Conservation (phyloP, 2,113 vertebrate genomes). For the Emberiza fucata region DNA sequence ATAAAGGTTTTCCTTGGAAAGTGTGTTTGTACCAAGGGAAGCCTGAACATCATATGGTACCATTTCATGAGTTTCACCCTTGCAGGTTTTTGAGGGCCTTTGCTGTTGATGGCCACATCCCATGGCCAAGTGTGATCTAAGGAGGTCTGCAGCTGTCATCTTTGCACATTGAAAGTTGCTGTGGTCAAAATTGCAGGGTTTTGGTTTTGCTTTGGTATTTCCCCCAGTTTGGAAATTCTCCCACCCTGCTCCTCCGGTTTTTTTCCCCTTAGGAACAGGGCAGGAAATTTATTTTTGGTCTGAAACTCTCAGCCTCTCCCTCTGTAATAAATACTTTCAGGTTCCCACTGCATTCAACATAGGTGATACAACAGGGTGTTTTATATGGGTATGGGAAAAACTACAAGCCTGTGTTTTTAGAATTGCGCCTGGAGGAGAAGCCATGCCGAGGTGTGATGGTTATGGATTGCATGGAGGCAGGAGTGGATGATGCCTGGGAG, state of each 20-base stretch:
- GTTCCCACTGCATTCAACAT: accelerated
- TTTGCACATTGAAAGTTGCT: not conserved
- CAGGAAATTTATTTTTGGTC: not conserved
- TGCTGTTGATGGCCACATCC: not conserved
- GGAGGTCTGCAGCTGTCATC: not conserved
- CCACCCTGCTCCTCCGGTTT: accelerated
- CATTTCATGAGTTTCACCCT: not conserved
- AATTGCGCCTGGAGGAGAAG: not conserved
- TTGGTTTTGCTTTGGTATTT: not conserved
- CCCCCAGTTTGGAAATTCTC: not conserved
- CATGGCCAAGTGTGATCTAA: not conserved
- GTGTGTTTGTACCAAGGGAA: not conserved
- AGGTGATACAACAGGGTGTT: no score
- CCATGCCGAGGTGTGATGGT: accelerated
- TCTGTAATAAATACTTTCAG: not conserved
- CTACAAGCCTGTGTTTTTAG: not conserved
- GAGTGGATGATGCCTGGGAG: not conserved
- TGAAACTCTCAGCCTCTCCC: not conserved
- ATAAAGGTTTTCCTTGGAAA: not conserved
- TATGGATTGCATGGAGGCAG: accelerated
- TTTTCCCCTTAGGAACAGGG: not conserved
- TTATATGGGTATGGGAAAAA: not conserved
- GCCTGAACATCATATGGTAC: not conserved
- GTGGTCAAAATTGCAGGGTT: not conserved
- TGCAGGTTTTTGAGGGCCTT: not conserved